A percentile compares a stretch with the other conserved stretches of the same genome.
Evolutionary conservation across 2,113 vertebrate genomes (phyloP).

Genomic region (Menidia beryllina): DNA sequence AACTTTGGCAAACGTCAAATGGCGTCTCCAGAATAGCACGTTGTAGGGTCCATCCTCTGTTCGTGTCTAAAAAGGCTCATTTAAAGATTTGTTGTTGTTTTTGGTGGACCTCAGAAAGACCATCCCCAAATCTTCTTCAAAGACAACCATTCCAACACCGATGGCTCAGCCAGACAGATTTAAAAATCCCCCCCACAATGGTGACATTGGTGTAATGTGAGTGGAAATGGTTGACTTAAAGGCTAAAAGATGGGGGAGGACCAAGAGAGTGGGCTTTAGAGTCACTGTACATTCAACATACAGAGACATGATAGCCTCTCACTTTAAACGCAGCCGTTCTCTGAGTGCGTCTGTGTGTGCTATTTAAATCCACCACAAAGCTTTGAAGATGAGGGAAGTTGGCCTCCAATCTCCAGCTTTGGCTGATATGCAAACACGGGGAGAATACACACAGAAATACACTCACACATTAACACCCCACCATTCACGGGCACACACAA

Average conservation of each 20-base stretch:
- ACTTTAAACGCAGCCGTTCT: constrained; percentile 51
- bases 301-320: constrained; percentile 67
- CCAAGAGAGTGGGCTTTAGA: constrained; percentile 32
- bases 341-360: constrained; percentile 24
- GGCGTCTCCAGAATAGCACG: background rate
- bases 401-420: constrained; percentile 66
- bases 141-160: constrained; percentile 26
- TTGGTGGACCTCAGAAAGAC: constrained; percentile 1
- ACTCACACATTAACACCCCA: constrained; percentile 44
- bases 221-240: constrained; percentile 39
- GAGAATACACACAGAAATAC: constrained; percentile 53
- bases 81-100: background rate
- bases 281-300: constrained; percentile 63
- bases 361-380: constrained; percentile 68
- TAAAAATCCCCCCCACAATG: constrained; percentile 18
- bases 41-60: background rate
- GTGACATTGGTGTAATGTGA: constrained; percentile 57
- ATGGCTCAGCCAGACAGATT: constrained; percentile 11
- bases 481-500: constrained; percentile 36
- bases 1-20: background rate
- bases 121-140: background rate
- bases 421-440: constrained; percentile 67
- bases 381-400: constrained; percentile 70
- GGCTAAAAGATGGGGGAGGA: constrained; percentile 17
- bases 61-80: background rate